Evolutionary conservation across 1,140 invertebrate genomes (phyloP), one percentile per base, ranked within the genome.

Genomic region (Melitaea cinxia): DNA sequence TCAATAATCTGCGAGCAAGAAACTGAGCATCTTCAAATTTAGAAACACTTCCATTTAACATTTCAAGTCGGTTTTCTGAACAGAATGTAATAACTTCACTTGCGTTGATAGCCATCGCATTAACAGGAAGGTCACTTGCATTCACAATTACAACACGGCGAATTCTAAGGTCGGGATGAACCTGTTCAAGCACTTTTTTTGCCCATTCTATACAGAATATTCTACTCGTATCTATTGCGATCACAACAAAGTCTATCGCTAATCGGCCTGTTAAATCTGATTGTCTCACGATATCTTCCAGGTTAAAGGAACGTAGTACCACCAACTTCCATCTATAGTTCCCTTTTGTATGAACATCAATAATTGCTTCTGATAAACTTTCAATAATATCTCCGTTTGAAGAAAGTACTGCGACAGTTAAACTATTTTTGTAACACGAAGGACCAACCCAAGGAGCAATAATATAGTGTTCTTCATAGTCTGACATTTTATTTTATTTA

Each of bases 191-290:
- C 0, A 77, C 65, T 42, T 82, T 82, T 47, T 74, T 80, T 7
- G 83, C 78, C 86, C 86, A 89, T 53, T 86, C 79, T 42, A 89
- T 65, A 66, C 86, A 86, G 77, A 84, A 83, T 17, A 88, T 64
- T 73, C 65, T 75, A 71, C 77, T 88, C 4, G 85, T 82, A 39
- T 91, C 88, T 45, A 91, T 72, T n/a, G 78, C 85, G 23, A 88
- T 54, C 14, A 91, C 59, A 35, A 91, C 70, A 58, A 89, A 88
- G 59, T 91, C 88, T 28, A 91, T 83, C 60, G 74, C 75, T 14
- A 88, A 65, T 68, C 72, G 82, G 10, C 87, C 87, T n/a, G 85
- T 88, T 19, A 82, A 47, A 57, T 83, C 65, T 1, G 78, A 80
- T 42, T 79, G 75, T 72, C 68, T 80, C 2, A 81, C 75, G 2